These are phyloP conservation scores for Macropis europaea DNA, from an alignment of 2,888 invertebrate genomes.

Conservation along the genomic window DNA sequence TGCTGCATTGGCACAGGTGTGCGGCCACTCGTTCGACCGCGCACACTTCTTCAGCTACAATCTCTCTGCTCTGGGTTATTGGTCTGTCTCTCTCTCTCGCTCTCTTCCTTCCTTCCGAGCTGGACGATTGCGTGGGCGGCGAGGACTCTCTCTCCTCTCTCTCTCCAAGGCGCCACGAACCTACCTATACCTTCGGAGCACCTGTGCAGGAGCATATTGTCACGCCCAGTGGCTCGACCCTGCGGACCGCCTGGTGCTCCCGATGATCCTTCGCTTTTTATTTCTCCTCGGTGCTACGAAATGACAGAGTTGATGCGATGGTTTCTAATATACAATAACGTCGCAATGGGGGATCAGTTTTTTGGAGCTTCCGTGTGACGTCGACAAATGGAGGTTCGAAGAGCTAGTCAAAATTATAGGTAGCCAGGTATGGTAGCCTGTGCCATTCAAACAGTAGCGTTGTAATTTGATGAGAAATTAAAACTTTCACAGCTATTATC, in stretches of 20 bases:
- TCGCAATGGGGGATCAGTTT: too few relatives aligned
- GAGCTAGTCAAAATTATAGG: too few relatives aligned
- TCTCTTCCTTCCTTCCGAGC: conserved; percentile 40
- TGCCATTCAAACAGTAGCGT: too few relatives aligned
- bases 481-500: too few relatives aligned
- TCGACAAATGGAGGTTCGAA: too few relatives aligned
- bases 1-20: conserved; percentile 71
- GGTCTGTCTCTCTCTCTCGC: conserved; percentile 31
- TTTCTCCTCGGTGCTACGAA: too few relatives aligned
- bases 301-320: too few relatives aligned
- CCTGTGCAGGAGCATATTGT: conserved; percentile 69
- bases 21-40: conserved; percentile 48
- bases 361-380: too few relatives aligned
- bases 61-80: background rate
- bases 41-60: conserved; percentile 45
- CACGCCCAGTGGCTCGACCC: conserved; percentile 69
- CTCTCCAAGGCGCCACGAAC: conserved; percentile 54
- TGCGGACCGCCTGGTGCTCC: conserved; percentile 26
- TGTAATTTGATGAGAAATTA: too few relatives aligned
- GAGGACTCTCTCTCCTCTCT: conserved; percentile 19
- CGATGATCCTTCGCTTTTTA: conserved; percentile 32
- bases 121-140: conserved; percentile 71
- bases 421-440: too few relatives aligned
- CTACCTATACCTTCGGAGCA: conserved; percentile 63
- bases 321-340: too few relatives aligned